phyloP scores from a whole-genome alignment of 2,113 vertebrate species.

The Morone chrysops region DNA sequence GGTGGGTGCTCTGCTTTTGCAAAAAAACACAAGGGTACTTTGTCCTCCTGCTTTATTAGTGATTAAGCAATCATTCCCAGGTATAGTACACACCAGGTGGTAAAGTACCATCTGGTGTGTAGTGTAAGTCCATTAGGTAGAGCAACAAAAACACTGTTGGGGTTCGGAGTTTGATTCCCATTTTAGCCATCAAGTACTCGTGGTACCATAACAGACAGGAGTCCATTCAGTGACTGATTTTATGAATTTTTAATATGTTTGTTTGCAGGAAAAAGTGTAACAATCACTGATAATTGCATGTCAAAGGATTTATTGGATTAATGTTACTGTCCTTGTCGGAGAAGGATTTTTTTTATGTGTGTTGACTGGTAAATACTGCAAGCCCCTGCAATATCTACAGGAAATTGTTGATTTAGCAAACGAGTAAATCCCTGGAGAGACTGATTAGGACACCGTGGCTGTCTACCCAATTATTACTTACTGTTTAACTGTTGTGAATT shows the following conservation, averaged over 20 bases:
- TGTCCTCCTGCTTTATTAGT: not conserved
- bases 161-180: too few species aligned
- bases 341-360: conserved; percentile 17
- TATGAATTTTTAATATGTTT: conserved; percentile 50
- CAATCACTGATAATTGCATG: conserved; percentile 62
- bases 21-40: too few species aligned
- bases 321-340: conserved; percentile 45
- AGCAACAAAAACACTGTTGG: too few species aligned
- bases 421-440: conserved; percentile 45
- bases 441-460: conserved; percentile 44
- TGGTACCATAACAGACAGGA: not conserved
- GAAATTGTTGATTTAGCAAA: conserved; percentile 49
- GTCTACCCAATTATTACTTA: conserved; percentile 36
- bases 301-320: conserved; percentile 67
- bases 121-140: too few species aligned
- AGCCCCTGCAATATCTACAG: conserved; percentile 39
- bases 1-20: too few species aligned
- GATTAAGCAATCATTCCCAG: too few species aligned
- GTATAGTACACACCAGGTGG: too few species aligned
- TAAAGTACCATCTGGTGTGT: too few species aligned
- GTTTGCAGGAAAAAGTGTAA: conserved; percentile 30
- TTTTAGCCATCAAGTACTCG: not conserved
- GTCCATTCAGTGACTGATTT: conserved; percentile 15
- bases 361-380: conserved; percentile 47
- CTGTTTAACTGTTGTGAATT: conserved; percentile 35